These are phyloP conservation scores for Thaumetopoea pityocampa DNA, from an alignment of 1,140 invertebrate genomes.

Conservation along the genomic window DNA sequence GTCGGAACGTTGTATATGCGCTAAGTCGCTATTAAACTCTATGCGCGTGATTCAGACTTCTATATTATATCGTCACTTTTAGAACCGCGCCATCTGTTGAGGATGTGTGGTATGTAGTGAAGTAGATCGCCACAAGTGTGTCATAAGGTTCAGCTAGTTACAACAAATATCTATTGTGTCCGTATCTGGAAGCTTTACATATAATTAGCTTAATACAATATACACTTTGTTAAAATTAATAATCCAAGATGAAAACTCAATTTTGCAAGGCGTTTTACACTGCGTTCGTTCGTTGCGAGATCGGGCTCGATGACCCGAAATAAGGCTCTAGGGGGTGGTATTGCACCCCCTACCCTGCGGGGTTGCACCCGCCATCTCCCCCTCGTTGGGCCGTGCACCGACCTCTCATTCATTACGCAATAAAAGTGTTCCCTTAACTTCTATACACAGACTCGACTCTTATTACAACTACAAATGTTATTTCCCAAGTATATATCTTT, in stretches of 20 bases:
- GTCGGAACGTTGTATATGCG: too few species aligned
- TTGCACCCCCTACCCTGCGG: constrained; percentile 31
- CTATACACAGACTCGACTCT: constrained; percentile 18
- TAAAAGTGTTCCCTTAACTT: constrained; percentile 50
- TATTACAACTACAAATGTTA: constrained; percentile 11
- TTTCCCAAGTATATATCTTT: neutral
- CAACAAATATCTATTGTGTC: too few species aligned
- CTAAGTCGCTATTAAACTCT: too few species aligned
- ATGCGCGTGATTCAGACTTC: too few species aligned
- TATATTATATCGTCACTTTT: too few species aligned
- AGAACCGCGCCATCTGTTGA: too few species aligned
- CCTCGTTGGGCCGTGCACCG: constrained; percentile 33
- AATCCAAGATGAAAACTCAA: constrained; percentile 47
- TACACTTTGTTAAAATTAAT: constrained; percentile 39
- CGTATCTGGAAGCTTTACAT: too few species aligned
- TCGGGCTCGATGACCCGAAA: constrained; percentile 65
- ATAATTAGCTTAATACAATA: constrained; percentile 23
- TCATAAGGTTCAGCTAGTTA: too few species aligned
- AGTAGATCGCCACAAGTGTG: too few species aligned
- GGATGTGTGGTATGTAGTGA: too few species aligned
- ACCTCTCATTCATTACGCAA: constrained; percentile 68
- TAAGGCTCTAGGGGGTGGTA: constrained; percentile 51
- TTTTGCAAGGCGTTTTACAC: constrained; percentile 49
- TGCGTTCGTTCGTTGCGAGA: constrained; percentile 41
- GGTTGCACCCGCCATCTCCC: constrained; percentile 12